Percentiles rank a stretch among this genome's conserved stretches.
Evolutionary conservation across 2,113 vertebrate genomes (phyloP).

Genomic region (Hippotragus niger): DNA sequence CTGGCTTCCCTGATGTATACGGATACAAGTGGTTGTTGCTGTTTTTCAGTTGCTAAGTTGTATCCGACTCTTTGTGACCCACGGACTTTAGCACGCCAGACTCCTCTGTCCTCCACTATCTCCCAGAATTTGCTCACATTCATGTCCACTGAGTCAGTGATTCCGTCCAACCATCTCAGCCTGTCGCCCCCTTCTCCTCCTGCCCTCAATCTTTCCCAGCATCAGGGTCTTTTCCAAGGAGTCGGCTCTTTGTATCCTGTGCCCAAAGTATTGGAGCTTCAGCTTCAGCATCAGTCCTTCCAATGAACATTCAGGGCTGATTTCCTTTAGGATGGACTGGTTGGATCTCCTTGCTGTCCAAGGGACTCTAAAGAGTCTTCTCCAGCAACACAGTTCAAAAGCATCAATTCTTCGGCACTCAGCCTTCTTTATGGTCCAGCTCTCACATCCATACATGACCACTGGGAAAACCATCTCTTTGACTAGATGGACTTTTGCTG

Average conservation of each 20-base stretch:
- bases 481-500: background rate
- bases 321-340: background rate
- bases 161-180: background rate
- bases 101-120: background rate
- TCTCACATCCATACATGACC: background rate
- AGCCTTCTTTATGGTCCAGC: background rate
- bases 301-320: background rate
- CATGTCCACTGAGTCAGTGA: background rate
- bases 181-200: background rate
- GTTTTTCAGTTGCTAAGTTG: background rate
- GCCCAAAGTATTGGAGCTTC: background rate
- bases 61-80: background rate
- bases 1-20: background rate
- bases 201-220: background rate
- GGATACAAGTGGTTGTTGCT: rapidly evolving
- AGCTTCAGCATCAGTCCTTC: background rate
- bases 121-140: background rate
- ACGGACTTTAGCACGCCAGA: background rate
- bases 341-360: background rate
- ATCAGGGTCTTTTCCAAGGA: background rate
- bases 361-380: background rate
- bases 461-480: background rate
- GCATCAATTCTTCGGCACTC: background rate
- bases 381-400: background rate
- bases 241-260: rapidly evolving